phyloP scores from a whole-genome alignment of 2,797 vertebrate species.

The Acanthornis magna region DNA sequence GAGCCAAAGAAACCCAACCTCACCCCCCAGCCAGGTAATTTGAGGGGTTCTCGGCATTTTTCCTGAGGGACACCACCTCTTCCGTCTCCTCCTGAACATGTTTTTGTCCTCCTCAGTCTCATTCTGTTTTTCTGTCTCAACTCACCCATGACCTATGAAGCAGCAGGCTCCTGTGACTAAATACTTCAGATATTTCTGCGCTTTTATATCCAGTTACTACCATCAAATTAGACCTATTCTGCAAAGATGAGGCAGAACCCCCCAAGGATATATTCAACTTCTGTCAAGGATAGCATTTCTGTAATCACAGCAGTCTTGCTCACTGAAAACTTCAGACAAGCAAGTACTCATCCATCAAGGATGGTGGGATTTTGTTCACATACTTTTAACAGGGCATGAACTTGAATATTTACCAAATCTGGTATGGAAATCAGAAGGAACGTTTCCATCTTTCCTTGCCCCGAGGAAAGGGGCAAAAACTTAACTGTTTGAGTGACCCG shows the following conservation, averaged over 20 bases:
- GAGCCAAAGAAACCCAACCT: neutral
- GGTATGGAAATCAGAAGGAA: neutral
- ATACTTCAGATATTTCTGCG: conserved; percentile 10
- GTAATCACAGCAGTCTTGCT: neutral
- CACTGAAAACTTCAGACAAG: neutral
- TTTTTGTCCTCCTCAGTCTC: neutral
- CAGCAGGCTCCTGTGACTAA: neutral
- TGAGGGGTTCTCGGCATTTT: neutral
- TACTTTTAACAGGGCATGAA: neutral
- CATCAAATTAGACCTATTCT: neutral
- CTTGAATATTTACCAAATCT: neutral
- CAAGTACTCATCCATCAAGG: neutral
- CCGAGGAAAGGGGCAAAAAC: neutral
- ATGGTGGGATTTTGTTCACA: neutral
- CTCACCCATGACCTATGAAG: neutral
- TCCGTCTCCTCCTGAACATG: neutral
- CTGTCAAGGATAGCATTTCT: neutral
- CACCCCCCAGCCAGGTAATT: neutral
- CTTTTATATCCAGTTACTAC: neutral
- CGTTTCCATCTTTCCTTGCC: neutral
- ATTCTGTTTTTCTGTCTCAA: neutral
- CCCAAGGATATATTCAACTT: neutral
- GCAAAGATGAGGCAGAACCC: neutral
- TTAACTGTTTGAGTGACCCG: neutral
- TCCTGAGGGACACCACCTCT: neutral